Percentiles rank a stretch among this genome's conserved stretches.
Conservation (phyloP, 2,797 vertebrate genomes). For the Melanotaenia maccullochi region DNA sequence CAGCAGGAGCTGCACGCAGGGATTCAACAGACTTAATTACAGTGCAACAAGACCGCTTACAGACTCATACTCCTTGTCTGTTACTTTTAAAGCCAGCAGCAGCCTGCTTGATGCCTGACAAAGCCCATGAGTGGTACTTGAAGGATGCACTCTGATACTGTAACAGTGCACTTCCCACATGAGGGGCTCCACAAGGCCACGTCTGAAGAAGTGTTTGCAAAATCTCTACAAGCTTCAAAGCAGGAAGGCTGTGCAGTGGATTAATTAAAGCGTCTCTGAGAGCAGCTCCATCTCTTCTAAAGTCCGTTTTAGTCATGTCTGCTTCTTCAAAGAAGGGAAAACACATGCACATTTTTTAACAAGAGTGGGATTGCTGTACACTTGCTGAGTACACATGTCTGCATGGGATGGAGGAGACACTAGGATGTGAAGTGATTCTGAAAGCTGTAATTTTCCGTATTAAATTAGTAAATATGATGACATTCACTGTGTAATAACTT, state of each 20-base stretch:
- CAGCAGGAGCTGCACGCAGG: constrained; percentile 35
- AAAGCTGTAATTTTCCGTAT: background rate
- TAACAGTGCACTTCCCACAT: constrained; percentile 44
- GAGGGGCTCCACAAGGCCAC: constrained; percentile 42
- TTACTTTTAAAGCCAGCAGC: constrained; percentile 36
- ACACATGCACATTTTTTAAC: constrained; percentile 60
- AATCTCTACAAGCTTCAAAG: constrained; percentile 63
- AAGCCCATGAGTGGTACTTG: constrained; percentile 52
- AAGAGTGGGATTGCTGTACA: constrained; percentile 26
- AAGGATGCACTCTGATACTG: constrained; percentile 48
- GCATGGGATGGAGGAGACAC: constrained; percentile 24
- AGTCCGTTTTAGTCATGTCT: constrained; percentile 63
- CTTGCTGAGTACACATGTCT: constrained; percentile 28
- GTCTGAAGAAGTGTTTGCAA: constrained; percentile 56
- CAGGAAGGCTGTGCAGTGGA: constrained; percentile 49
- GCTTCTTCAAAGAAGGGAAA: constrained; percentile 54
- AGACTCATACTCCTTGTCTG: constrained; percentile 38
- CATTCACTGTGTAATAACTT: background rate
- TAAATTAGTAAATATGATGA: background rate
- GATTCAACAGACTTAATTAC: constrained; percentile 45
- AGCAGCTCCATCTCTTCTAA: constrained; percentile 16
- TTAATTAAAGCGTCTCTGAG: constrained; percentile 69
- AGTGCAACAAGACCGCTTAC: constrained; percentile 42
- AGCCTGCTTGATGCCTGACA: constrained; percentile 24
- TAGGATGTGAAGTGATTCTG: constrained; percentile 26